Conservation (phyloP, 1,140 invertebrate genomes). For the Prorops nasuta region DNA sequence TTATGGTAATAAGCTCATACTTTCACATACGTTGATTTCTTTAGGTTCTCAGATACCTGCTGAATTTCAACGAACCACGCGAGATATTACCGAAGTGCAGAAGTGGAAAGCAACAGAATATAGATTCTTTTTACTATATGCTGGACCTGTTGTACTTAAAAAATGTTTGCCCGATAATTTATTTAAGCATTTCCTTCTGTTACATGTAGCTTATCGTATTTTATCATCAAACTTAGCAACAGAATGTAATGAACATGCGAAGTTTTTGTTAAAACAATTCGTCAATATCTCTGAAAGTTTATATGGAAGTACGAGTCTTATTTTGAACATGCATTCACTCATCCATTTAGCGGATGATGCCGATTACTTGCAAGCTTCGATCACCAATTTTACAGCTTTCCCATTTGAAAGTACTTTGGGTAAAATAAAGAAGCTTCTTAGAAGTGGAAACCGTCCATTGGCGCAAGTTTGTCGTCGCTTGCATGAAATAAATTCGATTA, state of each 20-base stretch:
- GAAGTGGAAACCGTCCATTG: neutral
- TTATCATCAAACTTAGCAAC: constrained; percentile 15
- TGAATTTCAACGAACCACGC: constrained; percentile 17
- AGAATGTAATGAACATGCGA: constrained; percentile 11
- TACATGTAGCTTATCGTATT: constrained; percentile 19
- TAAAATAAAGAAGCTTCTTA: neutral
- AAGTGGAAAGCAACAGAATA: constrained; percentile 23
- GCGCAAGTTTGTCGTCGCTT: constrained; percentile 4
- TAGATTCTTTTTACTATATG: constrained; percentile 20
- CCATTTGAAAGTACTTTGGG: constrained; percentile 4
- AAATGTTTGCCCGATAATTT: constrained; percentile 14
- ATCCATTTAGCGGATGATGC: constrained; percentile 13
- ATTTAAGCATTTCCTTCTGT: constrained; percentile 22
- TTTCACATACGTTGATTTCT: neutral
- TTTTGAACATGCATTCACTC: constrained; percentile 23
- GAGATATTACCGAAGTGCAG: constrained; percentile 7
- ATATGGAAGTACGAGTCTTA: constrained; percentile 13
- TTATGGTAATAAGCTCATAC: neutral
- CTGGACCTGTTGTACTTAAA: constrained; percentile 20
- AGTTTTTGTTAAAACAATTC: constrained; percentile 17
- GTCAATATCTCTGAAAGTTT: constrained; percentile 9
- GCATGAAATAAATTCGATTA: neutral
- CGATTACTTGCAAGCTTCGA: neutral
- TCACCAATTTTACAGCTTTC: neutral
- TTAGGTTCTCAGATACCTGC: constrained; percentile 1